A percentile compares a stretch with the other conserved stretches of the same genome.
These are phyloP conservation scores for Laticauda colubrina DNA, from an alignment of 2,113 vertebrate species.

Conservation along the genomic window DNA sequence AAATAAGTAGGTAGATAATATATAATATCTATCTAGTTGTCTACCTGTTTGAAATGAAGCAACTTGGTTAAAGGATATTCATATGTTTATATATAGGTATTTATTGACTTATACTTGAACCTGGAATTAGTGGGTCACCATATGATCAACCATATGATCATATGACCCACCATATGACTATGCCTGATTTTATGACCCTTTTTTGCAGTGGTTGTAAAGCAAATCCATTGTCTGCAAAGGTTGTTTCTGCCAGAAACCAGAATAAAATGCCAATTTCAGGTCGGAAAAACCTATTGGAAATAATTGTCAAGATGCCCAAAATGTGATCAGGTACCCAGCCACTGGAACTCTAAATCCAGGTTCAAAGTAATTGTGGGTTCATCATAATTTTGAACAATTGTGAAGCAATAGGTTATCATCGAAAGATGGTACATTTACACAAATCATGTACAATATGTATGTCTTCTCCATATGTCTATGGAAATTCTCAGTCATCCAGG, in stretches of 20 bases:
- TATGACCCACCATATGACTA: background rate
- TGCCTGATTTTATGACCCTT: background rate
- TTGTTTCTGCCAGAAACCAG: background rate
- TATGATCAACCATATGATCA: no score
- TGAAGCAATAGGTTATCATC: background rate
- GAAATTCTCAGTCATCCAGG: background rate
- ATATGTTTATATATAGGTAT: background rate
- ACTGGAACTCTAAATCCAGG: background rate
- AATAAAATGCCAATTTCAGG: background rate
- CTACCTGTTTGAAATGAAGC: background rate
- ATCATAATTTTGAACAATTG: background rate
- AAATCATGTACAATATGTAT: background rate
- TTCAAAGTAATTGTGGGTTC: background rate
- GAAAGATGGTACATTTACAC: background rate
- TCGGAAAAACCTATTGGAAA: background rate
- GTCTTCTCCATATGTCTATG: background rate
- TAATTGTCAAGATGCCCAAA: background rate
- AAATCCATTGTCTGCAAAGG: background rate
- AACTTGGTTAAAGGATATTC: background rate
- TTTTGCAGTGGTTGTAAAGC: background rate
- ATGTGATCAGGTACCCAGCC: background rate
- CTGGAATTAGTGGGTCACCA: background rate
- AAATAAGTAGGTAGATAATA: background rate
- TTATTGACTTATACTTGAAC: background rate
- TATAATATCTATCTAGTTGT: constrained; percentile 26